These are phyloP conservation scores for Cotesia typhae DNA, from an alignment of 1,140 invertebrate species.

Conservation along the genomic window DNA sequence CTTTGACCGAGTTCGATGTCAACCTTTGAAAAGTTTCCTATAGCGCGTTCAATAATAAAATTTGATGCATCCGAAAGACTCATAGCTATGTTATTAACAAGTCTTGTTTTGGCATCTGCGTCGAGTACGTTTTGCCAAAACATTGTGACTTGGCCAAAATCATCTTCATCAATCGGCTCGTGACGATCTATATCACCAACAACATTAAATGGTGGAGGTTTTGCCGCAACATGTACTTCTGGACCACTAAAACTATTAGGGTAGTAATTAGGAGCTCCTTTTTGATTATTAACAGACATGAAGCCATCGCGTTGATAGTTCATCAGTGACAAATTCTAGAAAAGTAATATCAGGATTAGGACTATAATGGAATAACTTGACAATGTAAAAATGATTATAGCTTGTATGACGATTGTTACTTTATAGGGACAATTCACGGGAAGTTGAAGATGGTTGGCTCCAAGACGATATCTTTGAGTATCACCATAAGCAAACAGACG, in stretches of 20 bases:
- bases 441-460: slow-evolving; percentile 91
- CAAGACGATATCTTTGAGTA: slow-evolving; percentile 92
- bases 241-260: slow-evolving; percentile 95
- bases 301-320: slow-evolving; percentile 93
- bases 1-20: slow-evolving; percentile 75
- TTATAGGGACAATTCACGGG: slow-evolving; percentile 94
- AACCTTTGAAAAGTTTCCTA: slow-evolving; percentile 79
- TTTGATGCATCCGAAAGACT: slow-evolving; percentile 80
- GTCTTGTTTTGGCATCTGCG: slow-evolving; percentile 74
- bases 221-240: slow-evolving; percentile 61
- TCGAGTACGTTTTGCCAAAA: slow-evolving; percentile 87
- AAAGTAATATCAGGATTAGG: slow-evolving; percentile 12
- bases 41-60: slow-evolving; percentile 86
- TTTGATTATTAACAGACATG: slow-evolving; percentile 74
- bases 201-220: slow-evolving; percentile 63
- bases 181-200: slow-evolving; percentile 76
- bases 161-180: slow-evolving; percentile 87
- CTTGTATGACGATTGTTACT: slow-evolving; percentile 48
- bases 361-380: too few species aligned
- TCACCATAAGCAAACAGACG: slow-evolving; percentile 94
- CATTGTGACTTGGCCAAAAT: slow-evolving; percentile 82
- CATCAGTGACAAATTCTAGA: slow-evolving; percentile 55
- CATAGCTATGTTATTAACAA: slow-evolving; percentile 83
- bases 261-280: slow-evolving; percentile 91
- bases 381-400: not conserved